These are phyloP conservation scores for Euglossa dilemma DNA, from an alignment of 1,140 invertebrate genomes.

Conservation along the genomic window DNA sequence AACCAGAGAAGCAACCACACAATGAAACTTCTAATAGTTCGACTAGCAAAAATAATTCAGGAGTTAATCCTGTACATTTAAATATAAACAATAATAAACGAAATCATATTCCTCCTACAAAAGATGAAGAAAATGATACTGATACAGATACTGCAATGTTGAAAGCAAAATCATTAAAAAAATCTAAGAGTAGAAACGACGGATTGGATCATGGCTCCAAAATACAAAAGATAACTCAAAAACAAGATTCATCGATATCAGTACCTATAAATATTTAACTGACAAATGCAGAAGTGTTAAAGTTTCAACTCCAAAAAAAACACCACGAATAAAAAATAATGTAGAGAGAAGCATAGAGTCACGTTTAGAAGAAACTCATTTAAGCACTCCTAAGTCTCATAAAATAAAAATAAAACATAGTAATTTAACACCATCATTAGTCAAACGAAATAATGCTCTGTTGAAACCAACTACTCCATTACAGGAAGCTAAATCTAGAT, in stretches of 20 bases:
- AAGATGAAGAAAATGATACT: neutral
- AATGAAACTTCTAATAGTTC: neutral
- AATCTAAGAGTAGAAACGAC: constrained; percentile 1
- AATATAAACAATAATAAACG: constrained; percentile 19
- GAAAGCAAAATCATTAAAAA: constrained; percentile 15
- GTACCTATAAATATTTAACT: neutral
- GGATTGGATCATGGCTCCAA: neutral
- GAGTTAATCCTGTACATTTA: neutral
- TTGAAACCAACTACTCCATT: constrained; percentile 77
- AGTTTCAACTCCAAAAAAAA: constrained; percentile 23
- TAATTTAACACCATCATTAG: constrained; percentile 73
- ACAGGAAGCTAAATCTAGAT: constrained; percentile 71
- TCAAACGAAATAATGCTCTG: constrained; percentile 61
- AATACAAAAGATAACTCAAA: neutral
- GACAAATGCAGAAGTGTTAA: constrained; percentile 20
- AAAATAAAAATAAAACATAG: constrained; percentile 45
- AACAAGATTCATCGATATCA: neutral
- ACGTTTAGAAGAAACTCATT: constrained; percentile 15
- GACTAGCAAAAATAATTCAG: neutral
- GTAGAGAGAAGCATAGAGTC: constrained; percentile 3
- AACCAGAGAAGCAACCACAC: neutral
- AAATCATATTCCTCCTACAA: neutral
- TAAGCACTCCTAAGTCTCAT: constrained; percentile 52
- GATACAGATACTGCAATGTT: neutral
- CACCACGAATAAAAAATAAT: constrained; percentile 24